Base-by-base conservation (phyloP, 2,797 vertebrate genomes). In the Falco peregrinus region DNA sequence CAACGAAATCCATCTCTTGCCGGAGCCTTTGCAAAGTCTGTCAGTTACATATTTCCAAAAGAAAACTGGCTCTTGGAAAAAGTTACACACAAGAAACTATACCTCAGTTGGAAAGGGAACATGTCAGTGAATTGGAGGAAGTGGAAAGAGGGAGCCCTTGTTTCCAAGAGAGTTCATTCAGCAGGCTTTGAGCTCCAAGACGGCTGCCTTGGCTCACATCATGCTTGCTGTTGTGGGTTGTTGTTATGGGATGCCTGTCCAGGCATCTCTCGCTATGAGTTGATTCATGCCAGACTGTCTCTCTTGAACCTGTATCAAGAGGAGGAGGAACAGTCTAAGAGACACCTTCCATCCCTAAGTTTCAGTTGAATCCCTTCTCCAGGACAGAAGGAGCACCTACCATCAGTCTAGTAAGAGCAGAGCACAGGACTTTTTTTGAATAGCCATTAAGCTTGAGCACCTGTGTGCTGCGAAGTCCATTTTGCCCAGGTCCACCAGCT, bases 201-300 rank as follows among this genome's bases (percentile, higher is more conserved):
- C 35, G 43, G 33, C 16, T 45, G 21, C 37, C 48, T 20, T 56
- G 33, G 33, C 31, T 84, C 56, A 43, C 11, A 6, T 8, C 39
- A 33, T n/a, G 15, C 41, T 16, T 1, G 0, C 9, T 41, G 10
- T 25, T 50, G 28, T 0, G 2, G 35, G 29, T 33, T n/a, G 16
- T 21, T 47, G 9, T n/a, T 35, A 41, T 4, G 6, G 26, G 14
- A 41, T 1, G 0, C 13, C 10, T 80, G 64, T 37, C 39, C 50
- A 45, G 35, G 18, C 14, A 41, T n/a, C 22, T 45, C 41, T 16
- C 57, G 8, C 37, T 61, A 28, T 17, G 17, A 84, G 9, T 4
- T 1, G 0, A 61, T 6, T n/a, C 13, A 37, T 6, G 6, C 37
- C 19, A 68, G 45, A 41, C 31, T 50, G 9, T 17, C 15, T 50